Evolutionary conservation across 2,797 vertebrate species (phyloP), one percentile per base, ranked within the genome.

Genomic region (Gambelia wislizenii): DNA sequence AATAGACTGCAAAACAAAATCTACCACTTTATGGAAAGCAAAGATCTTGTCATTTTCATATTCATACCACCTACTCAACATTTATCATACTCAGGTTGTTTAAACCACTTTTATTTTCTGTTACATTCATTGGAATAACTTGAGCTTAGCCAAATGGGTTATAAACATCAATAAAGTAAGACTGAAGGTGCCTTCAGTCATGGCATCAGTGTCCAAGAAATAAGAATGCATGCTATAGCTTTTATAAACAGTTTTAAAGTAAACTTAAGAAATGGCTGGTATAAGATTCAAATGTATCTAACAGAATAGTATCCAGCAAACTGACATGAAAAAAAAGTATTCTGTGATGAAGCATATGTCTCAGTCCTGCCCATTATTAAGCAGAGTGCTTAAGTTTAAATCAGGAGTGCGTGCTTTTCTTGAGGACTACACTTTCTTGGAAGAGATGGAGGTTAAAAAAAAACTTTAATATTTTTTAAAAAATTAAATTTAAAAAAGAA

Each of bases 51-150:
- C 30, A 59, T 47, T 12, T 47, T 56, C 39, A 27, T 33, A 36
- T 80, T 54, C 52, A 18, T 61, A 75, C 18, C 54, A 75, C 25
- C 54, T 74, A 75, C 22, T 75, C 36, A 88, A 74, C 33, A 36
- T 36, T 82, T 74, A 36, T 82, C 42, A 80, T 56, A 87, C 18
- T 39, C 52, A 88, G 33, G 36, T 74, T n/a, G 64, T 6, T 87
- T 30, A 81, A 72, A 13, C 69, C 39, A 56, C 69, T 82, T 87
- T 72, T 87, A 81, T 47, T 81, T 82, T 39, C 39, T 70, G n/a
- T 72, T 61, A 61, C 9, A 3, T 16, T 70, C 33, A 61, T 83
- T 70, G 70, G 22, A 75, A 75, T 83, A 30, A 75, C 8, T 75
- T 87, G 67, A 75, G n/a, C 8, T 56, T 88, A 75, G 4, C 74